A percentile compares a stretch with the other conserved stretches of the same genome.
These are phyloP conservation scores for Anarhynchus alexandrinus DNA, from an alignment of 2,113 vertebrate genomes.

Conservation along the genomic window DNA sequence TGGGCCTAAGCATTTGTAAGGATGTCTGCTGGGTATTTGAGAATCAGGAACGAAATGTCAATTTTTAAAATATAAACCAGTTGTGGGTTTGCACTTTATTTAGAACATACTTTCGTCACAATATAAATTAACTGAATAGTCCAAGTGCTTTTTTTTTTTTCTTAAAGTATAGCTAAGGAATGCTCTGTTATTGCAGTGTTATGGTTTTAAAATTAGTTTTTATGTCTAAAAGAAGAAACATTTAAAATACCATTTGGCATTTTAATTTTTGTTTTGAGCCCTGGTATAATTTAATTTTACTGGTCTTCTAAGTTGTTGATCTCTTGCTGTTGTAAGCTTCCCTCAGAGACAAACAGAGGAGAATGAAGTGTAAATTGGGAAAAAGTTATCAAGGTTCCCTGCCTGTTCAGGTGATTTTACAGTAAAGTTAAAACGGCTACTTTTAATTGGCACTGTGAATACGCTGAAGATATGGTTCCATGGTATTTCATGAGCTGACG, in stretches of 20 bases:
- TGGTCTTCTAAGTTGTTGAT: neutral
- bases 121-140: neutral
- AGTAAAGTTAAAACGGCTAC: neutral
- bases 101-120: neutral
- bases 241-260: neutral
- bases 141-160: neutral
- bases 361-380: neutral
- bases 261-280: neutral
- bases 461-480: neutral
- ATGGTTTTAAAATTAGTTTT: neutral
- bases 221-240: neutral
- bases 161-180: neutral
- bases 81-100: neutral
- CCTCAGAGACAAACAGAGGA: neutral
- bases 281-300: neutral
- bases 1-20: neutral
- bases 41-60: neutral
- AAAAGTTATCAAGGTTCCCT: neutral
- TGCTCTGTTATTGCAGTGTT: neutral
- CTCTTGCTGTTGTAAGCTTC: neutral
- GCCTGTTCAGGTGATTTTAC: neutral
- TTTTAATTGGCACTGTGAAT: neutral
- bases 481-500: neutral
- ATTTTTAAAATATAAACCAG: neutral
- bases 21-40: neutral